Evolutionary conservation across 2,113 vertebrate species (phyloP), one percentile per base, ranked within the genome.

Genomic region (Corythaixoides concolor): DNA sequence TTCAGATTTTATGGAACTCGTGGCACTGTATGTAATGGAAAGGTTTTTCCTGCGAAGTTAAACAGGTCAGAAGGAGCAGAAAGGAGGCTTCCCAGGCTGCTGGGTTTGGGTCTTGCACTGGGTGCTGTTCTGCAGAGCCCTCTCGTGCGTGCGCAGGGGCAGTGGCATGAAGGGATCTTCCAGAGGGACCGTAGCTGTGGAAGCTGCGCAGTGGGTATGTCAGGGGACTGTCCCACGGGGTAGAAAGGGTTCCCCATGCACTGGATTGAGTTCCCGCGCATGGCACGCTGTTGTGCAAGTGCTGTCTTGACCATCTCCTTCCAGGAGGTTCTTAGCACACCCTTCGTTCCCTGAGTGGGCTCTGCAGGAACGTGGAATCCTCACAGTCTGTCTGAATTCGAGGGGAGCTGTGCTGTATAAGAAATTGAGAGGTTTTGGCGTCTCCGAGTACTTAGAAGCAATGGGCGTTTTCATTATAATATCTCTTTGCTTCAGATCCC

Each of bases 261-360:
- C 37, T 11, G 37, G 26, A 4, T 45, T 21, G 21, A 7, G 11
- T 45, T 53, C 21, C 32, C 22, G 26, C 3, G 0, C 13, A 0
- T 11, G 14, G 32, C 26, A 9, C 4, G 1, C 45, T 9, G 26
- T 35, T 59, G 2, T 12, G 39, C 27, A 11, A 35, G 32, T 1
- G 26, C 64, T 23, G 27, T 21, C 56, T 6, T 15, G 47, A 16
- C 9, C 43, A 0, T 1, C 43, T 59, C 62, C 8, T 41, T 15
- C 15, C 43, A 5, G 52, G n/a, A 4, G 70, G 41, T 43, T 27
- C n/a, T 37, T 32, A 6, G 50, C 50, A 14, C 39, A 11, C 8
- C 18, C 52, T 11, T 23, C 1, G 1, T 15, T 30, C 52, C 41
- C 15, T 4, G 19, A 41, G 9, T 7, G 43, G 16, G 24, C 62